Evolutionary conservation across 2,888 invertebrate genomes (phyloP).

Genomic region (Carterocephalus palaemon): DNA sequence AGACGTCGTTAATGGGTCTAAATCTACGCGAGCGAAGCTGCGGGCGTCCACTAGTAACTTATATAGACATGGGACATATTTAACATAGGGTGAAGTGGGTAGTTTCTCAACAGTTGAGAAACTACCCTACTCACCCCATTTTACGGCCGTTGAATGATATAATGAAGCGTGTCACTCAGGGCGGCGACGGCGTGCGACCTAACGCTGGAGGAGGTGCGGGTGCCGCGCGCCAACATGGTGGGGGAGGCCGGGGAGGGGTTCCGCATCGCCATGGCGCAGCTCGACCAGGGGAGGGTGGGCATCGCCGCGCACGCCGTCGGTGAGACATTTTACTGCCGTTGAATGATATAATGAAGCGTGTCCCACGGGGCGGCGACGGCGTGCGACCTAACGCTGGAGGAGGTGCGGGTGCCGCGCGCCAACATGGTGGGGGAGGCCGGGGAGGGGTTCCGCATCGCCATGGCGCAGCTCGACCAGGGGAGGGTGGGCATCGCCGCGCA

Average conservation of each 20-base stretch:
- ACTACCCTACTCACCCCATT: neutral
- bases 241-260: slow-evolving; percentile 82
- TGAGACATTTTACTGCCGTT: slow-evolving; percentile 48
- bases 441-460: slow-evolving; percentile 74
- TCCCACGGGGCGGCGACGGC: slow-evolving; percentile 82
- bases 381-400: slow-evolving; percentile 82
- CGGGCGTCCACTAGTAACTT: too few species aligned
- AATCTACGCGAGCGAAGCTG: too few species aligned
- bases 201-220: slow-evolving; percentile 81
- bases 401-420: slow-evolving; percentile 79
- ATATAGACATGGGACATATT: too few species aligned
- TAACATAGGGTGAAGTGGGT: too few species aligned
- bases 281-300: slow-evolving; percentile 85
- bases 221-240: slow-evolving; percentile 76
- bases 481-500: slow-evolving; percentile 87
- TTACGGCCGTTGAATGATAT: slow-evolving; percentile 50
- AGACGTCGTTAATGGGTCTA: too few species aligned
- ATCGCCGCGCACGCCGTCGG: slow-evolving; percentile 87
- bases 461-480: slow-evolving; percentile 84
- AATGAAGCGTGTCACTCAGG: slow-evolving; percentile 57
- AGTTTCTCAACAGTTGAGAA: neutral
- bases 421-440: slow-evolving; percentile 69
- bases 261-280: slow-evolving; percentile 84
- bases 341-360: slow-evolving; percentile 52
- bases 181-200: slow-evolving; percentile 85